A percentile compares a stretch with the other conserved stretches of the same genome.
phyloP scores from a whole-genome alignment of 2,797 vertebrate species.

The Falco biarmicus region DNA sequence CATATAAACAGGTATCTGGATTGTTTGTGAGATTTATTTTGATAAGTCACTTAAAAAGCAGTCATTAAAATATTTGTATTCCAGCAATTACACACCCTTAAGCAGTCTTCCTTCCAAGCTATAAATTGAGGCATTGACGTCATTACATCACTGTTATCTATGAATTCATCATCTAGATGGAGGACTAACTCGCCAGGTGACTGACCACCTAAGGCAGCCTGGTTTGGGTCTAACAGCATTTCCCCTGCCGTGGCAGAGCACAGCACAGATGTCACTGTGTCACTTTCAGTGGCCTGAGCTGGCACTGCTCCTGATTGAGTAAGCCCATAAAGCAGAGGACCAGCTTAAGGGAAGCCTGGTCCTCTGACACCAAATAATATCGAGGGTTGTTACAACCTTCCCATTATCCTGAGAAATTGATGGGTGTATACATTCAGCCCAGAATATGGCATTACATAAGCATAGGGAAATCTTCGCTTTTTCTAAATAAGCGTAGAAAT shows the following conservation, averaged over 20 bases:
- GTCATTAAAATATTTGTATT: neutral
- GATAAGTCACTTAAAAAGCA: neutral
- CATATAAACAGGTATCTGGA: neutral
- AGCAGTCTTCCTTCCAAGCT: neutral
- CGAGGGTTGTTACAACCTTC: neutral
- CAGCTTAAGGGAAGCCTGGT: neutral
- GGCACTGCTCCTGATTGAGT: neutral
- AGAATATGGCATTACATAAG: neutral
- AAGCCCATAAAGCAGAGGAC: neutral
- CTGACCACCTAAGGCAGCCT: neutral
- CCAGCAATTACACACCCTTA: neutral
- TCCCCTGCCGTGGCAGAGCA: neutral
- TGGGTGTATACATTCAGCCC: neutral
- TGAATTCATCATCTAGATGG: neutral
- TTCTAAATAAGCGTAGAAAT: neutral
- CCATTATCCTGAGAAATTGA: neutral
- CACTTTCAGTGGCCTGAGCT: neutral
- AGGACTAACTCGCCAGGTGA: neutral
- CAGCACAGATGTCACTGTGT: neutral
- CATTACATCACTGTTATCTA: neutral
- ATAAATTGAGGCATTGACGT: accelerated
- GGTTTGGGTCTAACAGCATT: neutral
- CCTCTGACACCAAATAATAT: neutral
- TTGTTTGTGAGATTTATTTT: neutral
- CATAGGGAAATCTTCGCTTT: neutral